Conservation (phyloP, 2,888 invertebrate species). For the Caenorhabditis imperialis region DNA sequence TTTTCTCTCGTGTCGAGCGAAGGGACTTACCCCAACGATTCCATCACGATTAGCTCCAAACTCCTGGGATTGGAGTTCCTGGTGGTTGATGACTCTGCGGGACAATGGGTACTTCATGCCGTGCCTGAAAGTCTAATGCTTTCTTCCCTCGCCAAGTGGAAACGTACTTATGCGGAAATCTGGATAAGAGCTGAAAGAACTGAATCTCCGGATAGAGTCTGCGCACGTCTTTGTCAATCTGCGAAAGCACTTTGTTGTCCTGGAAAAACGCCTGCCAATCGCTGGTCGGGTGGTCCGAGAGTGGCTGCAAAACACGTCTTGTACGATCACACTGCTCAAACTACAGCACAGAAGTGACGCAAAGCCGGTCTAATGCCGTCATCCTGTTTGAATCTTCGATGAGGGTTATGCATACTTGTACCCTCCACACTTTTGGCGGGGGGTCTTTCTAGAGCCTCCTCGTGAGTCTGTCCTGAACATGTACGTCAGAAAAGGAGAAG, state of each 20-base stretch:
- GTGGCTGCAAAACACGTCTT: slow-evolving; percentile 84
- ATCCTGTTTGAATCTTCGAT: slow-evolving; percentile 30
- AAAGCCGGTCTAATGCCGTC: slow-evolving; percentile 26
- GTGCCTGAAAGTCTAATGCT: slow-evolving; percentile 42
- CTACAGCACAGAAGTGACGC: too few species aligned
- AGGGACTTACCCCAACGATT: slow-evolving; percentile 44
- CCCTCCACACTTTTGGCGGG: slow-evolving; percentile 16
- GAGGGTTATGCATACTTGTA: slow-evolving; percentile 26
- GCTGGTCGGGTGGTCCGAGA: slow-evolving; percentile 94
- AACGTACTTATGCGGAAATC: slow-evolving; percentile 83
- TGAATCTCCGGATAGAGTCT: slow-evolving; percentile 94
- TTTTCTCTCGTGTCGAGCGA: not conserved
- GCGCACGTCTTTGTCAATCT: slow-evolving; percentile 88
- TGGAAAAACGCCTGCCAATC: slow-evolving; percentile 93
- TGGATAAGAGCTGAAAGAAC: slow-evolving; percentile 95
- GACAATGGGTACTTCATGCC: slow-evolving; percentile 61
- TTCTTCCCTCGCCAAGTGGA: too few species aligned
- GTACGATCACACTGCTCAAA: not conserved
- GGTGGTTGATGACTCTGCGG: slow-evolving; percentile 52
- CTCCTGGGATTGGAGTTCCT: slow-evolving; percentile 51
- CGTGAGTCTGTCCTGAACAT: slow-evolving; percentile 4
- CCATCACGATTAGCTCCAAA: slow-evolving; percentile 51
- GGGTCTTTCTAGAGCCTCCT: too few species aligned
- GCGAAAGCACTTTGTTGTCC: slow-evolving; percentile 95
- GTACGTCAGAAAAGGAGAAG: too few species aligned